Base-by-base conservation (phyloP, 1,140 invertebrate genomes). In the Saccostrea glomerata region DNA sequence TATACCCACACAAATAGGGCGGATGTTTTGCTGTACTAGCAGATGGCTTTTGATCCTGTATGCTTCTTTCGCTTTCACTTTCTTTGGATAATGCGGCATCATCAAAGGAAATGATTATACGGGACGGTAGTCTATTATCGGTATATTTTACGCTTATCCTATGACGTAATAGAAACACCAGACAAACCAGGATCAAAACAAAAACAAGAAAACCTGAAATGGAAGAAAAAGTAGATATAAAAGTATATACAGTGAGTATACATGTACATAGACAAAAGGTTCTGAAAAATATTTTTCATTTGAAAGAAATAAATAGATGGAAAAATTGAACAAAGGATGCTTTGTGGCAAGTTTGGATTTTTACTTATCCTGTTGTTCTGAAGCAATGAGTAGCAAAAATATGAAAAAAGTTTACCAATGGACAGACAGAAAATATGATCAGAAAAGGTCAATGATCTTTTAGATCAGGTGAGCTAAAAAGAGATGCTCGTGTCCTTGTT, bases 101-200 rank as follows among this genome's bases (percentile, higher is more conserved):
- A 17, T 77, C 70, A 36, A 77, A 30, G 12, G 70, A 77, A 77
- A 77, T 36, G 4, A 77, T 30, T 36, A 77, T 77, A 77, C 70
- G 70, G 5, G 25, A 77, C 25, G 70, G 70, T 11, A 77, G 30
- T 15, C 36, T 36, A 2, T 30, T 36, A 15, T 25, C 30, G 4
- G 25, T 17, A 36, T 30, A 23, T 15, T 77, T 77, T 15, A 36
- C 23, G 0, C 17, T 63, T 63, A 20, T 0, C 17, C 13, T 23
- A 15, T 30, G 70, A 77, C 11, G 70, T 6, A 36, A 77, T 36
- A 77, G 2, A 25, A 15, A 11, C 23, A 36, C 23, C 13, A 77
- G 7, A 30, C 23, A 25, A 77, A 77, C 11, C 9, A 77, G 30
- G 30, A 77, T 12, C 12, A 36, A 3, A 25, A 30, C 13, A 25